These are phyloP conservation scores for Mesoligia furuncula DNA, from an alignment of 2,888 invertebrate genomes.

Conservation along the genomic window DNA sequence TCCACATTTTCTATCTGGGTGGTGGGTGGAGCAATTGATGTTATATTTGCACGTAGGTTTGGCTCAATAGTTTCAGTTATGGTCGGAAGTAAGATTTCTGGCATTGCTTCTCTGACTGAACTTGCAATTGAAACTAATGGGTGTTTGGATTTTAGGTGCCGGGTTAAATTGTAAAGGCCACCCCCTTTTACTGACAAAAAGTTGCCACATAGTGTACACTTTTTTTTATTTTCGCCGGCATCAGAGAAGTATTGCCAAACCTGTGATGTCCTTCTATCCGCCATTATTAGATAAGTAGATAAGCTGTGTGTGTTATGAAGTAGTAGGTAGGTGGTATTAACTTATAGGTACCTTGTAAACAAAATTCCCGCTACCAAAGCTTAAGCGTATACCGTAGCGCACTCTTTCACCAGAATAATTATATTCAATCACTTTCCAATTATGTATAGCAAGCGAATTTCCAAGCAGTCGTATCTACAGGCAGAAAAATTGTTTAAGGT, in stretches of 20 bases:
- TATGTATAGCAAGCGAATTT: no score
- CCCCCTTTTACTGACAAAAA: slow-evolving; percentile 2
- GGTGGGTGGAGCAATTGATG: not conserved
- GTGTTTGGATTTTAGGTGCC: slow-evolving; percentile 1
- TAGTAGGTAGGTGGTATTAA: no score
- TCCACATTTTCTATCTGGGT: not conserved
- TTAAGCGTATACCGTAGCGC: no score
- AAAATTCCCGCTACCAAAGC: no score
- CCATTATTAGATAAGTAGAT: no score
- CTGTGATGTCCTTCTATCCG: no score
- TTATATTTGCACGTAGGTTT: not conserved
- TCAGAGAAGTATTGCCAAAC: not conserved
- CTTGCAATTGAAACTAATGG: not conserved
- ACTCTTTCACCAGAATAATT: no score
- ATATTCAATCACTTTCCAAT: no score
- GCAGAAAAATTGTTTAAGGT: no score
- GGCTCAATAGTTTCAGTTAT: not conserved
- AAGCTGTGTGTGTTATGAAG: not conserved
- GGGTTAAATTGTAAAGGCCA: slow-evolving; percentile 3
- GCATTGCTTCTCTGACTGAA: not conserved
- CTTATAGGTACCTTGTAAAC: no score
- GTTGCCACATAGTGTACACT: not conserved
- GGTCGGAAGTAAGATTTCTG: not conserved
- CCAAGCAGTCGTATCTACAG: no score
- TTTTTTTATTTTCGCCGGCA: not conserved